Evolutionary conservation across 2,113 vertebrate species (phyloP), one percentile per base, ranked within the genome.

Genomic region (Forbesichthys agassizii): DNA sequence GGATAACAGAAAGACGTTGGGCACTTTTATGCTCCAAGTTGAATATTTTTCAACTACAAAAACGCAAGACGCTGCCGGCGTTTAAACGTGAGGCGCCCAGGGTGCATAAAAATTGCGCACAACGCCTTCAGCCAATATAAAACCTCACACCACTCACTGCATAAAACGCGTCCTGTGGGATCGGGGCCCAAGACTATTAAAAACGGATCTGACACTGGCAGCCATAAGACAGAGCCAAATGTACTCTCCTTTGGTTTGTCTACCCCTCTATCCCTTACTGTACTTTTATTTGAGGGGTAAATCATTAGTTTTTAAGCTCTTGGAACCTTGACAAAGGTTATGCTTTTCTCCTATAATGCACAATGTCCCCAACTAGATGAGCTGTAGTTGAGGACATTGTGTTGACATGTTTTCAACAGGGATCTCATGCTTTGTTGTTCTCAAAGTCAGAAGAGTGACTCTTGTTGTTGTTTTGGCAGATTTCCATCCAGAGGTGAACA

Each of bases 401-500:
- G 71, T 59, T 80, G 77, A 81, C 78, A 66, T 42, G 65, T 75
- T 68, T 80, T 85, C 85, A 78, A 62, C 56, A 69, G 73, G 65
- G 48, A 11, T 1, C 46, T 59, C 69, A 78, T 77, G 62, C 75
- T 74, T 72, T 66, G 75, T 79, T 61, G 65, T 71, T 73, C 61
- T 77, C 56, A 66, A 59, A 73, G 66, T 83, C 77, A 88, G 75
- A 80, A 49, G 64, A 74, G 46, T 59, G 68, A 33, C 61, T 77
- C 74, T 66, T 79, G 74, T 75, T 65, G 61, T 66, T 81, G 63
- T 66, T 81, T 84, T 70, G 58, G 78, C 83, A 73, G 80, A 48
- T 61, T 42, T 84, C 81, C 88, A 78, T n/a, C 48, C 47, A 56
- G 79, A 78, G 88, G 85, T 88, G 83, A 86, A 74, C 78, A 77